Base-by-base conservation (phyloP, 2,888 invertebrate genomes). In the Koerneria pararmatus region DNA sequence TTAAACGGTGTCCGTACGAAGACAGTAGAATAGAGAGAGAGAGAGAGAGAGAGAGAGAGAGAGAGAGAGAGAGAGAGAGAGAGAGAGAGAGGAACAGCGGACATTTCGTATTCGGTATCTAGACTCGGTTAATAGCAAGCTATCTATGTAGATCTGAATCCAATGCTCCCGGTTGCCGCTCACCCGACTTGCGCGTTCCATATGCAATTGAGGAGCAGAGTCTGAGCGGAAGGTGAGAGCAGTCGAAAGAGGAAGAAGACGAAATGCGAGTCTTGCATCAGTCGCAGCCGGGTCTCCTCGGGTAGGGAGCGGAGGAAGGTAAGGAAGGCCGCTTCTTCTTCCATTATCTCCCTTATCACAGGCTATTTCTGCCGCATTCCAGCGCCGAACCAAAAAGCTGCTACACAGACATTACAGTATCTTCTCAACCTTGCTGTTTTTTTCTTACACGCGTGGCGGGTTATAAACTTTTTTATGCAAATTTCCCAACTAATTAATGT, bases 61-160 rank as follows among this genome's bases (percentile, higher is more conserved):
- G n/a, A n/a, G n/a, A n/a, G n/a, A n/a, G n/a, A n/a, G n/a, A n/a
- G n/a, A n/a, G n/a, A n/a, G n/a, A n/a, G n/a, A n/a, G n/a, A n/a
- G n/a, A n/a, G n/a, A n/a, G n/a, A n/a, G n/a, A n/a, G n/a, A n/a
- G n/a, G n/a, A n/a, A n/a, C n/a, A n/a, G n/a, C n/a, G n/a, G n/a
- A n/a, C n/a, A n/a, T n/a, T n/a, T n/a, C n/a, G n/a, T n/a, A n/a
- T n/a, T n/a, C n/a, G n/a, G n/a, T n/a, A n/a, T n/a, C n/a, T n/a
- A n/a, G n/a, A n/a, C n/a, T n/a, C n/a, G n/a, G n/a, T n/a, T 41
- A 58, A 58, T 58, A 58, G 37, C 58, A 22, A 58, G 58, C 29
- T 58, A 27, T 37, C 22, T 37, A 8, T 41, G 27, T 15, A 60
- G 32, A 60, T 31, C 19, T 5, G 35, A 6, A 19, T 15, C 29